Base-by-base conservation (phyloP, 1,140 invertebrate species). In the Archivesica marissinica region DNA sequence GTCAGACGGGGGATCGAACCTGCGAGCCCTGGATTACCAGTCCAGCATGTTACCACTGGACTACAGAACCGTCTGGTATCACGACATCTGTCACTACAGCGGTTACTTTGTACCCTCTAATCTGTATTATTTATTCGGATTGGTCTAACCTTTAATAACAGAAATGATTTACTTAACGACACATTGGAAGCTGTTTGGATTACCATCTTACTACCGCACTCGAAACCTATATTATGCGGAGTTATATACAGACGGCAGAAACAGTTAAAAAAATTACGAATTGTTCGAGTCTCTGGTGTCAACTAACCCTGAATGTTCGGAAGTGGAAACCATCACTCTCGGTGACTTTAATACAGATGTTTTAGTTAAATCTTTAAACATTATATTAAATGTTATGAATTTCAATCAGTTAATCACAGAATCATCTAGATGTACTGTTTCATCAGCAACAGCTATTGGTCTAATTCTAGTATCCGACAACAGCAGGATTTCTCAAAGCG, bases 401-500 rank as follows among this genome's bases (percentile, higher is more conserved):
- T 39, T 77, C 33, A 56, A 23, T 20, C 44, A 77, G 30, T 39
- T 77, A 52, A 77, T 77, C 9, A 6, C 33, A 11, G 30, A 56
- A 9, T 35, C 28, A 20, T 56, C 74, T 56, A 54, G 47, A 56
- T 28, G 13, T 54, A 56, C 7, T 35, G 28, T 11, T 33, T n/a
- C 52, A 56, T 47, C 74, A 56, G 20, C 74, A 30, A 56, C 74
- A 17, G 39, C 35, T 20, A 30, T 77, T 17, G 25, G 38, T 56
- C 74, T 77, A 13, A 77, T 77, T 77, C 56, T 33, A 56, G 74
- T 77, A 9, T 77, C 74, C 30, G 44, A 74, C 30, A 11, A n/a
- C 23, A 11, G 56, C 28, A 52, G 39, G 35, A 56, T 77, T 56
- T 77, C 47, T 56, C 70, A 74, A 23, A 9, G 39, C 25, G 70